Base-by-base conservation (phyloP, 2,113 vertebrate genomes). In the Hippocampus abdominalis region DNA sequence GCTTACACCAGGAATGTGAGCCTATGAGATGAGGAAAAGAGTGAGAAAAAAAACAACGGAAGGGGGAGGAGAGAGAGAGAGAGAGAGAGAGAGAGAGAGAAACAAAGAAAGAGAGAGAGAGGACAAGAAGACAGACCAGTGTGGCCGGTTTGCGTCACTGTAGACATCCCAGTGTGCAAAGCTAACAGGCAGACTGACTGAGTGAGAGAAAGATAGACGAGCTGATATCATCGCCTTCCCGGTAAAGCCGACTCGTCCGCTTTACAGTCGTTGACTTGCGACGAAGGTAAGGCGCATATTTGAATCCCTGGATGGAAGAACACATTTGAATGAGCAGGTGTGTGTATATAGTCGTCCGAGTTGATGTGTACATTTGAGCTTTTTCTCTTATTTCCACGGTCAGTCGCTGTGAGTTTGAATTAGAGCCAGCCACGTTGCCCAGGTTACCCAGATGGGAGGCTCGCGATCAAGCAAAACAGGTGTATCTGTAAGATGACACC, bases 401-500 rank as follows among this genome's bases (percentile, higher is more conserved):
- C 48, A 21, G 56, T 69, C 5, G 48, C 23, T 64, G 7, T 6
- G 4, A 7, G 53, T 70, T 71, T 75, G 32, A 59, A 64, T 70
- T 21, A 56, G 72, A 64, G 7, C 9, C 63, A 64, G 59, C 39
- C 21, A 46, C 60, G 82, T 87, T 86, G 65, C 81, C 85, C 29
- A 1, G 88, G 86, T 81, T 76, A 86, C 76, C n/a, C 64, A 81
- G 80, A 82, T 84, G 76, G 74, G 70, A 75, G 72, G 70, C 54
- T 83, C 72, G 68, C 69, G 70, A 74, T 44, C 79, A 23, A 66
- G 67, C 70, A 68, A 74, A 87, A 82, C 89, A 92, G 88, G 88
- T 92, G 89, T 87, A 80, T 84, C 77, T 86, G 89, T 91, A 91
- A 92, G 82, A 69, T 32, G 86, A 91, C 82, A 90, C 90, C 79